Evolutionary conservation across 2,888 invertebrate genomes (phyloP), one percentile per base, ranked within the genome.

Genomic region (Mycalesis mineus): DNA sequence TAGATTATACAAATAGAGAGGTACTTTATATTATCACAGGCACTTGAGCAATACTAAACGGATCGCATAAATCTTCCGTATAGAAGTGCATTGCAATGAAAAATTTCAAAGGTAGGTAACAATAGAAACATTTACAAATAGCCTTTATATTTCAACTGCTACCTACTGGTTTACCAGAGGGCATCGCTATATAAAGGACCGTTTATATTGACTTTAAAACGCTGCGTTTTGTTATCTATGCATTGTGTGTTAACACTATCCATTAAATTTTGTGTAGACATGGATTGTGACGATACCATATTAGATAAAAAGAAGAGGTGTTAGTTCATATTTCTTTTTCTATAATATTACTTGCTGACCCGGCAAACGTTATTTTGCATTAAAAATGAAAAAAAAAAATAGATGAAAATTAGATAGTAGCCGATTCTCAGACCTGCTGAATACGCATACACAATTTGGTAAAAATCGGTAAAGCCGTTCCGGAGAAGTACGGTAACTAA

Each of bases 131-230:
- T 58, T 58, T 61, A 61, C 59, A 63, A 61, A 63, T 61, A 50
- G 61, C 59, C 57, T 63, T 57, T 61, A 63, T 63, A 63, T 63
- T 63, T 63, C 62, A 63, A 55, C 49, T 49, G 58, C 58, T 54
- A 58, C 36, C 58, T 54, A 58, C 36, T 56, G 62, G 54, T 49
- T 49, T 39, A 29, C 49, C 47, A 36, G 41, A 53, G 44, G 36
- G 48, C 22, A 47, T 33, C 15, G 45, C 51, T 14, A 28, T 48
- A 37, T 36, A 40, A 57, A 53, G 8, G 4, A 4, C 41, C 9
- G 8, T 42, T 48, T 47, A 52, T 22, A 42, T 13, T 17, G 13
- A n/a, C 15, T n/a, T 42, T 2, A 15, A 52, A 42, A 39, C 42
- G 41, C 42, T 28, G 15, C 40, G 33, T 52, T 41, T 28, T 6